Evolutionary conservation across 2,113 vertebrate genomes (phyloP).

Genomic region (Montifringilla adamsi): DNA sequence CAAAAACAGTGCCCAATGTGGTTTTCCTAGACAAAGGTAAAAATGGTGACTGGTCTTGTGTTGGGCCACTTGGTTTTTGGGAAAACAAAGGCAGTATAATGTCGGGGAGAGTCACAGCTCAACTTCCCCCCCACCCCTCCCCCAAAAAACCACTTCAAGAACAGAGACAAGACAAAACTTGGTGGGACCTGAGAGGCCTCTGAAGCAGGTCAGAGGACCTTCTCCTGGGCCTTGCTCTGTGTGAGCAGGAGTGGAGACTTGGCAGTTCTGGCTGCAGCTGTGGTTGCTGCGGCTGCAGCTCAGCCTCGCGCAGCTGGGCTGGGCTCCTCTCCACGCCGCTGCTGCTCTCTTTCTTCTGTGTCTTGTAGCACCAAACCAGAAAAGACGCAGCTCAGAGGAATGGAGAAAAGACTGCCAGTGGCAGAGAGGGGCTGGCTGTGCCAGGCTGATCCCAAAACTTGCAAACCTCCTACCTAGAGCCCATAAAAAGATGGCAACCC

Average conservation of each 20-base stretch:
- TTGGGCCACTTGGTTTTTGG: neutral
- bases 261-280: neutral
- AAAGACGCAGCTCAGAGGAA: neutral
- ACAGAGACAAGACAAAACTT: neutral
- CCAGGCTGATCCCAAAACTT: neutral
- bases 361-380: neutral
- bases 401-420: neutral
- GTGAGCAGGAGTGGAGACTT: neutral
- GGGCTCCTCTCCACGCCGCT: rapidly evolving
- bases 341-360: neutral
- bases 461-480: neutral
- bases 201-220: neutral
- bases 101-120: neutral
- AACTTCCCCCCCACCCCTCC: neutral
- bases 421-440: neutral
- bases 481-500: neutral
- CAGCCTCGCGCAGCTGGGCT: rapidly evolving
- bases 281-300: neutral
- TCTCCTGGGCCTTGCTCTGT: neutral
- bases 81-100: neutral
- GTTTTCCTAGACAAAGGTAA: neutral
- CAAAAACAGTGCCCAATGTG: rapidly evolving
- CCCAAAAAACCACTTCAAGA: neutral
- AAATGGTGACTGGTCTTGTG: neutral
- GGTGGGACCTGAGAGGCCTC: neutral